Evolutionary conservation across 2,113 vertebrate genomes (phyloP).

Genomic region (Hemibagrus wyckioides): DNA sequence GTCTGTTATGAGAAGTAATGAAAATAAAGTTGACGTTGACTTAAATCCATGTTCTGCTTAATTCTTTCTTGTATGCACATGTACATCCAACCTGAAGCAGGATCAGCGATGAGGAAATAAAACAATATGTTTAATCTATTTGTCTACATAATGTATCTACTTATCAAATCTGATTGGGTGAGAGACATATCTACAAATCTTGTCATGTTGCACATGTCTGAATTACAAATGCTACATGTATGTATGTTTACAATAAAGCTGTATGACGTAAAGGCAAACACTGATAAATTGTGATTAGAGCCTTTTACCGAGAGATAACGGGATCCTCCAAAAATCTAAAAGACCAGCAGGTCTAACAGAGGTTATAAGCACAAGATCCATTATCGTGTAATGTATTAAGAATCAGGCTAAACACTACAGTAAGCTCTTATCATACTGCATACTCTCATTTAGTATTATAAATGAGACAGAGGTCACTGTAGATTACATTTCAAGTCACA

Average conservation of each 20-base stretch:
- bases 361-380: neutral
- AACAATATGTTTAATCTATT: neutral
- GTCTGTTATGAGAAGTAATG: neutral
- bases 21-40: neutral
- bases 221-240: neutral
- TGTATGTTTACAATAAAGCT: neutral
- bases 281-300: neutral
- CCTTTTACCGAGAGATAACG: neutral
- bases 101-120: neutral
- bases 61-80: neutral
- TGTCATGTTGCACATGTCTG: neutral
- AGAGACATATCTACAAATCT: neutral
- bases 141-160: neutral
- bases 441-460: neutral
- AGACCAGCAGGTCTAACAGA: neutral
- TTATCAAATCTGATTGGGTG: neutral
- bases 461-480: neutral
- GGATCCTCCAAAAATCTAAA: neutral
- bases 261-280: neutral
- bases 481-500: neutral
- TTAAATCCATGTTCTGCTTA: neutral
- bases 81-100: neutral
- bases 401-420: neutral
- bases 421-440: neutral
- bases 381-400: neutral